phyloP scores from a whole-genome alignment of 2,113 vertebrate species.

The Clarias batrachus region DNA sequence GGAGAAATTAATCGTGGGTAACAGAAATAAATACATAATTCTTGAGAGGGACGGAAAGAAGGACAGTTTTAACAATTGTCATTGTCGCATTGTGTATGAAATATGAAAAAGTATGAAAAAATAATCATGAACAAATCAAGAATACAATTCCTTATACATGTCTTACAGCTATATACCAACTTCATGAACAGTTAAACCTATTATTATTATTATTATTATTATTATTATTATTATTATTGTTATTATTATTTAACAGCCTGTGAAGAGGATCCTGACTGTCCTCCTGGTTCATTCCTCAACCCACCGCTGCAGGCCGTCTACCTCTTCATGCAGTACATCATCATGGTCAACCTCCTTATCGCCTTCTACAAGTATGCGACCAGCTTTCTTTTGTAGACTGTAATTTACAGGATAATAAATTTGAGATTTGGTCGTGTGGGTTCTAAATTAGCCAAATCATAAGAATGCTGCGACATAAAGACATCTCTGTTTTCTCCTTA shows the following conservation, averaged over 20 bases:
- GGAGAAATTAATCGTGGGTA: slow-evolving; percentile 83
- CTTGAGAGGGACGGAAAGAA: background rate
- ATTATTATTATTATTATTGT: background rate
- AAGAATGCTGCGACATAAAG: background rate
- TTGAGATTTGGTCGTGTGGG: too few species aligned
- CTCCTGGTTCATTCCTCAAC: slow-evolving; percentile 85
- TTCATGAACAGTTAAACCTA: background rate
- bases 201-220: background rate
- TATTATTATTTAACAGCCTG: slow-evolving; percentile 75
- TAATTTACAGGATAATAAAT: background rate
- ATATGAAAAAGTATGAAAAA: too few species aligned
- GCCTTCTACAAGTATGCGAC: slow-evolving; percentile 94
- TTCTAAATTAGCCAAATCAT: background rate
- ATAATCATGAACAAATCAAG: background rate
- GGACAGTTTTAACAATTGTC: too few species aligned
- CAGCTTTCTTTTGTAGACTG: background rate
- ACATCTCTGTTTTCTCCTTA: background rate
- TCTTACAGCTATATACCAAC: background rate
- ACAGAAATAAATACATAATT: slow-evolving; percentile 10
- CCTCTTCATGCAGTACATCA: slow-evolving; percentile 96
- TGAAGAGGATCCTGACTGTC: slow-evolving; percentile 68
- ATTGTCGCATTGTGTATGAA: too few species aligned
- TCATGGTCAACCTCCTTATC: slow-evolving; percentile 97
- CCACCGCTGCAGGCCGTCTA: slow-evolving; percentile 94
- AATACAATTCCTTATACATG: background rate